Evolutionary conservation across 2,113 vertebrate species (phyloP), one percentile per base, ranked within the genome.

Genomic region (Pedetes capensis): DNA sequence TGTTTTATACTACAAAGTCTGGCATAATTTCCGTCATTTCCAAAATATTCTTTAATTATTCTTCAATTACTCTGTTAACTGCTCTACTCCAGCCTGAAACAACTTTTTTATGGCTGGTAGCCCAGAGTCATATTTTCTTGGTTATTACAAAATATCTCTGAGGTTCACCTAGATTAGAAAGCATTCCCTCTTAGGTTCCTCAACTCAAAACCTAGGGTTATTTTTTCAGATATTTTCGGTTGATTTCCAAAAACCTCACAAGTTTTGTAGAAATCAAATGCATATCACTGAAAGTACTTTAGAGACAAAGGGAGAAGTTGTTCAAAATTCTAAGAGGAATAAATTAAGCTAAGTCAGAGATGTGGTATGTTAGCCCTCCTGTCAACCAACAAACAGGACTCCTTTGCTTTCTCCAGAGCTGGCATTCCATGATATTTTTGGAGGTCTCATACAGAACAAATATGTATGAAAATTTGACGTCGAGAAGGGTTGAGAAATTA

Each of bases 251-350:
- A 37, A 53, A 71, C n/a, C n/a, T 49, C 49, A 87, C 69, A 32
- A 66, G 32, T 90, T 87, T 59, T 85, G 16, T 20, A 94, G 71
- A 87, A 94, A 68, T 44, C 25, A 92, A 91, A 87, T 94, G 18
- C n/a, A 61, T 71, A 84, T 47, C 89, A 87, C 42, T 61, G 16
- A 76, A 71, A 69, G 47, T 64, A 25, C 76, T 96, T 42, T 76
- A 13, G 51, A 17, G 20, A 81, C 42, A 61, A 75, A 85, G 44
- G 25, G 20, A 85, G 17, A 83, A 61, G 9, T 68, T 34, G 12
- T 29, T 74, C 39, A 71, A 20, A 64, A 76, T 42, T 49, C 16
- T 75, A 32, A 72, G 7, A 55, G 17, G 57, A 87, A 7, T 44
- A 93, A 87, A 87, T 92, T 66, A 85, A 74, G 61, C 25, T 25